phyloP scores from a whole-genome alignment of 2,797 vertebrate genomes.

The Neosilurus hyrtlii region DNA sequence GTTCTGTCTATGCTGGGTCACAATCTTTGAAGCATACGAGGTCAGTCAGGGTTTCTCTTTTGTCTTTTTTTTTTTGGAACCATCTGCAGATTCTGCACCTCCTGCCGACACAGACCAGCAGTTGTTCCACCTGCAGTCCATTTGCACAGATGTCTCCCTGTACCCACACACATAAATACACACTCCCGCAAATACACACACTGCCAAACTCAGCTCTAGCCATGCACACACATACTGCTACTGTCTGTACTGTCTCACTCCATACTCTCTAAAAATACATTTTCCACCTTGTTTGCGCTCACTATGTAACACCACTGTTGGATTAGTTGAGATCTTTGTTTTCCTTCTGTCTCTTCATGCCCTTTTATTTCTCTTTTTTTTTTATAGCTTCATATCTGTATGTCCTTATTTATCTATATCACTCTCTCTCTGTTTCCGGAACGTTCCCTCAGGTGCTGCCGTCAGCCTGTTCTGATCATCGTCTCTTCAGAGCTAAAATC shows the following conservation, averaged over 20 bases:
- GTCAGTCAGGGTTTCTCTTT: conserved; percentile 11
- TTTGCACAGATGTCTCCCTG: conserved; percentile 53
- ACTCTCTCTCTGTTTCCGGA: conserved; percentile 10
- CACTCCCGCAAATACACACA: conserved; percentile 5
- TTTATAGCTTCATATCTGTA: neutral
- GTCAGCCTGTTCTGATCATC: conserved; percentile 20
- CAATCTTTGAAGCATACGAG: conserved; percentile 27
- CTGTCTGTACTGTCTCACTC: conserved; percentile 45
- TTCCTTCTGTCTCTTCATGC: conserved; percentile 27
- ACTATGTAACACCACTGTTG: conserved; percentile 33
- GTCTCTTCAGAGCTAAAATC: conserved; percentile 28
- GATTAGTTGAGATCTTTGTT: conserved; percentile 27
- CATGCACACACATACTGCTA: conserved; percentile 27
- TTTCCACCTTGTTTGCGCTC: conserved; percentile 28
- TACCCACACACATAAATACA: conserved; percentile 15
- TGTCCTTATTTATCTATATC: conserved; percentile 20
- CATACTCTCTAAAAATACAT: conserved; percentile 43
- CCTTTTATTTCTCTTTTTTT: neutral
- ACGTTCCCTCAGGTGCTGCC: conserved; percentile 25
- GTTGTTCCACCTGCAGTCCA: conserved; percentile 58
- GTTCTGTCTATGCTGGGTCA: conserved; percentile 15
- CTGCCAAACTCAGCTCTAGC: conserved; percentile 10
- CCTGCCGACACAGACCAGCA: conserved; percentile 50
- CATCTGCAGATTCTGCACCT: conserved; percentile 55
- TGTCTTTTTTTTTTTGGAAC: conserved; percentile 49